phyloP scores from a whole-genome alignment of 2,797 vertebrate species.

The Discoglossus pictus region DNA sequence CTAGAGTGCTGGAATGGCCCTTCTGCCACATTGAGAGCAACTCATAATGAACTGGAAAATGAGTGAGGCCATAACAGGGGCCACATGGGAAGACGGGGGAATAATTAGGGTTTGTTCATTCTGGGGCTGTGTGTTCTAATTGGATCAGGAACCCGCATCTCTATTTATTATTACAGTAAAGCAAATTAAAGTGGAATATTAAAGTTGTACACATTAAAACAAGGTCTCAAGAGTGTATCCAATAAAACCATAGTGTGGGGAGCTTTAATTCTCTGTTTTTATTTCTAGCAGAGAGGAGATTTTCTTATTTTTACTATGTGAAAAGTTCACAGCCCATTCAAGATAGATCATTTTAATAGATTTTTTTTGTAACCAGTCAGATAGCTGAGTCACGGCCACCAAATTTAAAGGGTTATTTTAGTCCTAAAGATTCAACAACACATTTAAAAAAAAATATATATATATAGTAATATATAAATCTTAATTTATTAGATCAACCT shows the following conservation, averaged over 20 bases:
- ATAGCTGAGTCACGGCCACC: too few relatives aligned
- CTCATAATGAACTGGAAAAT: constrained; percentile 42
- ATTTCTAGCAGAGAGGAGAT: constrained; percentile 50
- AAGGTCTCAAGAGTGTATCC: neutral
- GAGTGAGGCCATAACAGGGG: constrained; percentile 38
- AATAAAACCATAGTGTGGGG: neutral
- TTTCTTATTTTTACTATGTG: too few relatives aligned
- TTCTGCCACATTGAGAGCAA: constrained; percentile 20
- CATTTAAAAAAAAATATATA: too few relatives aligned
- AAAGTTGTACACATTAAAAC: constrained; percentile 53
- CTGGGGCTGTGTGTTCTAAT: constrained; percentile 39
- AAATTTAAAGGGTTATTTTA: too few relatives aligned
- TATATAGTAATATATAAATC: too few relatives aligned
- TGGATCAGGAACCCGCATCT: constrained; percentile 54
- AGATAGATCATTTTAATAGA: too few relatives aligned
- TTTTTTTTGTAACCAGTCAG: too few relatives aligned
- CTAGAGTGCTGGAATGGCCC: constrained; percentile 12
- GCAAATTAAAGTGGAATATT: constrained; percentile 63
- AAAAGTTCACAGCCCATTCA: too few relatives aligned
- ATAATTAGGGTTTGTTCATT: constrained; percentile 51
- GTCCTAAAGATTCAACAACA: too few relatives aligned
- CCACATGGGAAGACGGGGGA: constrained; percentile 41
- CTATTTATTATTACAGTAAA: constrained; percentile 55
- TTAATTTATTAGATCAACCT: too few relatives aligned
- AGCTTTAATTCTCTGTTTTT: too few relatives aligned